These are phyloP conservation scores for Ceratotherium simum DNA, from an alignment of 2,113 vertebrate genomes.

Conservation along the genomic window DNA sequence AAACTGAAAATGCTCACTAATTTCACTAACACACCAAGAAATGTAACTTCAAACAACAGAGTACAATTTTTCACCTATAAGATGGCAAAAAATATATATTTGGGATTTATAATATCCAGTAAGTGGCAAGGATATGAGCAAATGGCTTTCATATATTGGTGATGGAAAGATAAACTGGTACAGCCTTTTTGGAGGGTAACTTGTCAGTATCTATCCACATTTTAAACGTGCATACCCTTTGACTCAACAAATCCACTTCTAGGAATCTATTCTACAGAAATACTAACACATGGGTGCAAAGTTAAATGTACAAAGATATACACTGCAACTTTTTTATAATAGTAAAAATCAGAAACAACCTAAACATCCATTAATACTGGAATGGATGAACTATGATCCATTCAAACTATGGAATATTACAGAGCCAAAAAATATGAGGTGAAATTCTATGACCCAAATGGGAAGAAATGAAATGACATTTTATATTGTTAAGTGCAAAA, in stretches of 20 bases:
- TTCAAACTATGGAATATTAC: background rate
- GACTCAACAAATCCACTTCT: background rate
- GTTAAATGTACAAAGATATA: background rate
- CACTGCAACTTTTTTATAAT: background rate
- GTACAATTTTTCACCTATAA: background rate
- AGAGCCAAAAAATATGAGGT: background rate
- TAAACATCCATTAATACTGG: background rate
- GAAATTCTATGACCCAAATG: background rate
- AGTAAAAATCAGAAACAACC: conserved; percentile 15
- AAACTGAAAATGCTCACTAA: background rate
- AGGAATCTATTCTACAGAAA: background rate
- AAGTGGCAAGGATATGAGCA: background rate
- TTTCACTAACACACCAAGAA: conserved; percentile 32
- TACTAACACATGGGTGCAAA: background rate
- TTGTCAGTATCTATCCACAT: background rate
- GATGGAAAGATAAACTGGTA: background rate
- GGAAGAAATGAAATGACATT: background rate
- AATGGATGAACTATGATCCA: background rate
- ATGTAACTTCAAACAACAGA: background rate
- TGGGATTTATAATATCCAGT: background rate
- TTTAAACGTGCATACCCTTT: background rate
- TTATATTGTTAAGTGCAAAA: conserved; percentile 24
- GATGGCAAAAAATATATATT: background rate
- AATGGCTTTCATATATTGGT: conserved; percentile 6
- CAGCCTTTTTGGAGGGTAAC: background rate